Evolutionary conservation across 1,140 invertebrate genomes (phyloP).

Genomic region (Anastrepha obliqua): DNA sequence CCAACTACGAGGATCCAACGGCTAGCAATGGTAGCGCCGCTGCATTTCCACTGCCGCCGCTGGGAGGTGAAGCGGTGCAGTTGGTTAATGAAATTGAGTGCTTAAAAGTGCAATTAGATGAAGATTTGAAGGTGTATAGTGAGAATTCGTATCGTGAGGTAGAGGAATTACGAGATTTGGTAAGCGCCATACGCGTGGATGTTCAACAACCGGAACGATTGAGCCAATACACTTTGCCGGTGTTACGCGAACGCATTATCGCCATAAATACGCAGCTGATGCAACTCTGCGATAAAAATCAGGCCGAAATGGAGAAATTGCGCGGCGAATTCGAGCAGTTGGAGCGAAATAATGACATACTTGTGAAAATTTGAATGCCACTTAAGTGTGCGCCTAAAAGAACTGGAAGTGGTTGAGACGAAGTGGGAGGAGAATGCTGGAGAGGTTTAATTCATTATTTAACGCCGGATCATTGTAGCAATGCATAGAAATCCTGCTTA

Average conservation of each 20-base stretch:
- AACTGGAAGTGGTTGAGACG: too few relatives aligned
- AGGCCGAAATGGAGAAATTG: slow-evolving; percentile 61
- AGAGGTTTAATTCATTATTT: too few relatives aligned
- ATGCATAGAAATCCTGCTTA: too few relatives aligned
- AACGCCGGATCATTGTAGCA: too few relatives aligned
- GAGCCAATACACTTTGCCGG: slow-evolving; percentile 62
- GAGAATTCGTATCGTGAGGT: slow-evolving; percentile 60
- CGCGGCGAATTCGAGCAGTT: slow-evolving; percentile 61
- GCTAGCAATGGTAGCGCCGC: background rate
- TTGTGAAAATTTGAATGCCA: background rate
- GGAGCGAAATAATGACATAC: slow-evolving; percentile 59
- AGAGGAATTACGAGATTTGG: slow-evolving; percentile 66
- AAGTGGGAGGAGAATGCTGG: too few relatives aligned
- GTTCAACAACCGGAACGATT: slow-evolving; percentile 65
- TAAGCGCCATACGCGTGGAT: slow-evolving; percentile 65
- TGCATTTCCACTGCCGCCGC: background rate
- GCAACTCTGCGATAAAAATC: slow-evolving; percentile 61
- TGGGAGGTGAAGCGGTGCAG: slow-evolving; percentile 44
- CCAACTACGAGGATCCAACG: background rate
- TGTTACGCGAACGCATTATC: slow-evolving; percentile 65
- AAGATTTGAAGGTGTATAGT: slow-evolving; percentile 61
- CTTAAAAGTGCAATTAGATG: slow-evolving; percentile 60
- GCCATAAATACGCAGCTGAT: slow-evolving; percentile 63
- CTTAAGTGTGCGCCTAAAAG: too few relatives aligned
- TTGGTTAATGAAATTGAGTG: slow-evolving; percentile 66